Evolutionary conservation across 2,888 invertebrate species (phyloP).

Genomic region (Balanococcus diminutus): DNA sequence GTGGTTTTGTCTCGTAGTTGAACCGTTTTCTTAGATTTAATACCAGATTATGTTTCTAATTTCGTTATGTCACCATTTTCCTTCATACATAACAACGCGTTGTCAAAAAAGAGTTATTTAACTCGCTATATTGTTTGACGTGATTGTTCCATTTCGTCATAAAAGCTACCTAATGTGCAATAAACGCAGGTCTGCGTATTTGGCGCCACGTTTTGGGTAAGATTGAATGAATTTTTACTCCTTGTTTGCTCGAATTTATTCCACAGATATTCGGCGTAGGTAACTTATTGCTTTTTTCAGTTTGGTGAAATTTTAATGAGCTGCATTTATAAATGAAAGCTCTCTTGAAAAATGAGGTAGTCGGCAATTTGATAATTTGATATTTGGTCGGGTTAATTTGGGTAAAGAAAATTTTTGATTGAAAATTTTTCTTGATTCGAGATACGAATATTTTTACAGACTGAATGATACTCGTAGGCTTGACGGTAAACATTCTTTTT

Average conservation of each 20-base stretch:
- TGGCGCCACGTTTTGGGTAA: background rate
- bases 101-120: constrained; percentile 27
- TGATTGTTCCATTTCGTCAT: constrained; percentile 8
- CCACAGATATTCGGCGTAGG: background rate
- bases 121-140: constrained; percentile 7
- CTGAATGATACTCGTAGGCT: background rate
- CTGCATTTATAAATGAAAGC: background rate
- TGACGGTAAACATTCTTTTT: background rate
- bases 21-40: constrained; percentile 40
- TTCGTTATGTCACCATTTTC: constrained; percentile 32
- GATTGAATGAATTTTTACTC: background rate
- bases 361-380: background rate
- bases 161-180: background rate
- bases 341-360: background rate
- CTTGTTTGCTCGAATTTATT: background rate
- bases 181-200: background rate
- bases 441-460: background rate
- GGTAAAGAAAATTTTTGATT: background rate
- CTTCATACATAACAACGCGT: background rate
- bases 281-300: background rate
- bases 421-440: background rate
- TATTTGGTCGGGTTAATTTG: background rate
- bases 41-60: constrained; percentile 43
- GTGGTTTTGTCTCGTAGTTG: constrained; percentile 29
- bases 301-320: background rate